These are phyloP conservation scores for Scaptomyza pallida DNA, from an alignment of 1,140 invertebrate species.

Conservation along the genomic window DNA sequence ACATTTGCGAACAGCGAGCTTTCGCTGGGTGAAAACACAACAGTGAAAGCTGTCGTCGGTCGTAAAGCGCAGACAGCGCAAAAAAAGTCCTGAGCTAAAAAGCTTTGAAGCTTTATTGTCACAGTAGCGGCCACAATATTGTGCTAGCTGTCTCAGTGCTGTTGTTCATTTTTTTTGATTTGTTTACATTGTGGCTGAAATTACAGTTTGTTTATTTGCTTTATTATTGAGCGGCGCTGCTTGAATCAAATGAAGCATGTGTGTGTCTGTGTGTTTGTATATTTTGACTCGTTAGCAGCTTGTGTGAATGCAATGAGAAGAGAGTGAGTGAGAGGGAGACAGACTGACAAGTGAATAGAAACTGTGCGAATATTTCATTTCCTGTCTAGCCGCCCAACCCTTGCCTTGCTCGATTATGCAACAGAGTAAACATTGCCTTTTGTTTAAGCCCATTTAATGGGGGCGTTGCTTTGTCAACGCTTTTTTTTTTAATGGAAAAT, in stretches of 20 bases:
- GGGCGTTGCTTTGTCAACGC: conserved; percentile 65
- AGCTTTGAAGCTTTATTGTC: conserved; percentile 21
- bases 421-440: conserved; percentile 35
- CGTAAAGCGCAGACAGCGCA: background rate
- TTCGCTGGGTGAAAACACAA: background rate
- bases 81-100: conserved; percentile 26
- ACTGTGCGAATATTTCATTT: conserved; percentile 59
- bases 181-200: conserved; percentile 37
- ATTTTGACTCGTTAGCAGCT: conserved; percentile 33
- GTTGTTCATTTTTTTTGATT: conserved; percentile 32
- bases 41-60: conserved; percentile 25
- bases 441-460: conserved; percentile 49
- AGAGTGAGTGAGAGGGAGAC: background rate
- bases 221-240: conserved; percentile 14
- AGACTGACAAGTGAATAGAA: background rate
- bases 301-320: conserved; percentile 4
- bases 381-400: conserved; percentile 64
- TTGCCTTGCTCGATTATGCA: conserved; percentile 60
- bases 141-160: background rate
- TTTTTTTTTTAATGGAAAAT: conserved; percentile 41
- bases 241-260: conserved; percentile 18
- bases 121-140: conserved; percentile 31
- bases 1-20: conserved; percentile 23
- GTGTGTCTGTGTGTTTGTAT: background rate
- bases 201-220: conserved; percentile 47